Evolutionary conservation across 1,140 invertebrate genomes (phyloP), one percentile per base, ranked within the genome.

Genomic region (Goniozus legneri): DNA sequence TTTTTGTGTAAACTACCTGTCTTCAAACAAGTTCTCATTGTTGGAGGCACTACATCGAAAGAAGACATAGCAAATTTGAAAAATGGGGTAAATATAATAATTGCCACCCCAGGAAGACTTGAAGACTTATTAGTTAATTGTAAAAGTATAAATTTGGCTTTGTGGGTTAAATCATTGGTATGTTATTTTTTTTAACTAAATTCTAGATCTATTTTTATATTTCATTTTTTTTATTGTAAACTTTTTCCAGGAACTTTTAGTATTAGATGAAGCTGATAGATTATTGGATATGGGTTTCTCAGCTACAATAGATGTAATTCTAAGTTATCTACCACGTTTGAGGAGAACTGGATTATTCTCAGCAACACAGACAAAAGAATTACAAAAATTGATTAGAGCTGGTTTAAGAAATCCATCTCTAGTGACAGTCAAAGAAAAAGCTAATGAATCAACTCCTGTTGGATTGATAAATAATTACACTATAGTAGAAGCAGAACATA

Each of bases 231-330:
- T 37, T 4, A 15, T 49, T 45, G 7, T 24, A 33, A 18, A 35
- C 50, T 60, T 44, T 48, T 56, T 64, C 16, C 57, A 91, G 85
- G 95, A 98, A 79, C 77, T 99, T 33, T 65, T 99, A 13, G 84
- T 99, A 8, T 75, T 99, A 35, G 97, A 99, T 76, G 97, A 99
- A 82, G 97, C 97, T 8, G 97, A 99, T 76, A 81, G 91, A 49
- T 76, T 99, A 6, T 73, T 98, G 27, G 94, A 96, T 64, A 78
- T 97, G 52, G 95, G 95, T 3, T 99, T 98, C 75, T 87, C 89
- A 64, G 76, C 80, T 7, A 84, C 86, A n/a, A 75, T 99, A 1
- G 92, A 92, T 55, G 89, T 85, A 31, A 97, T 99, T 60, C 77
- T 99, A 0, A 84, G 85, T 60, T 92, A 88, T 71, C 73, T 99